Conservation (phyloP, 2,797 vertebrate genomes). For the Coreius guichenoti region DNA sequence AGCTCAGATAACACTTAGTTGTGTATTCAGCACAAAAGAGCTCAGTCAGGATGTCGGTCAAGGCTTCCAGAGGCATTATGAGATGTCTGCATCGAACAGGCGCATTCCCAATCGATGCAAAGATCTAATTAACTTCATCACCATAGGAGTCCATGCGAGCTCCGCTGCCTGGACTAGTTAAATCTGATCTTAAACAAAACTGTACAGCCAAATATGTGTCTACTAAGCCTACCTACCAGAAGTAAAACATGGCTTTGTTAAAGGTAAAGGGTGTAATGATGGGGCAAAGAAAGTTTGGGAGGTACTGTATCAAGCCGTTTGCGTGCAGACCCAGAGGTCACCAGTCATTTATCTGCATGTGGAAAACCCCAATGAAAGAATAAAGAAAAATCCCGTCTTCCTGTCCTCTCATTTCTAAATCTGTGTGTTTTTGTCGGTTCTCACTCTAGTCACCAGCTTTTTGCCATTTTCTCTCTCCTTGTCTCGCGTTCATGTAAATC, state of each 20-base stretch:
- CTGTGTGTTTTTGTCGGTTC: not conserved
- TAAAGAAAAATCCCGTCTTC: constrained; percentile 37
- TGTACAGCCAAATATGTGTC: not conserved
- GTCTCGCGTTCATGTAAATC: not conserved
- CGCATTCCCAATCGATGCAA: constrained; percentile 62
- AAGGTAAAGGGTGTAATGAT: not conserved
- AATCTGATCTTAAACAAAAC: not conserved
- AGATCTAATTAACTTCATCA: constrained; percentile 65
- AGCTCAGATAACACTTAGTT: constrained; percentile 35
- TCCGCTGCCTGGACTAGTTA: not conserved
- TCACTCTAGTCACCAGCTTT: not conserved
- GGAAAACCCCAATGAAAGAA: constrained; percentile 66
- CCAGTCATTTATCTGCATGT: constrained; percentile 48
- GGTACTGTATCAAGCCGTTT: not conserved
- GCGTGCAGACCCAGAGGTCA: constrained; percentile 42
- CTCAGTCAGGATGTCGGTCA: constrained; percentile 5
- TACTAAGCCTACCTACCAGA: not conserved
- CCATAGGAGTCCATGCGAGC: not conserved
- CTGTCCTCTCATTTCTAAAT: constrained; percentile 5
- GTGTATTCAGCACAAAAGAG: constrained; percentile 47
- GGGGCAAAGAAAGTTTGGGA: not conserved
- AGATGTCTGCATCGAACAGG: constrained; percentile 6
- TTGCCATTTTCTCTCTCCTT: not conserved
- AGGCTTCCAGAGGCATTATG: constrained; percentile 27
- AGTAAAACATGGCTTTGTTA: not conserved